Base-by-base conservation (phyloP, 2,113 vertebrate species). In the Lichenostomus cassidix region DNA sequence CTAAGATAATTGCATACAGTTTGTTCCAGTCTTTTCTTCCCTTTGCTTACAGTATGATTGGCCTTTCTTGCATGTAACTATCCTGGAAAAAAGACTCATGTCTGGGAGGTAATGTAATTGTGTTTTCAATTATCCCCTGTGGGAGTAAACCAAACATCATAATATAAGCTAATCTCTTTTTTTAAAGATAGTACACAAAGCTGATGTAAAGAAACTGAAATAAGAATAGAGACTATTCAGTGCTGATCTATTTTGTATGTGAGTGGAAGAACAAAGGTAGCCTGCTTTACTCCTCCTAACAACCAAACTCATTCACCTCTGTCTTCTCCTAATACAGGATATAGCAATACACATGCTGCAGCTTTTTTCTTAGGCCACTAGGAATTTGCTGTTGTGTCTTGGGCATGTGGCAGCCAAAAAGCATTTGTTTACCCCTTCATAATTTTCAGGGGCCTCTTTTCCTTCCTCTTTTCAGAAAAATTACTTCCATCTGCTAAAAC, bases 111-210 rank as follows among this genome's bases (percentile, higher is more conserved):
- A 84, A 62, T 59, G 41, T 65, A 84, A 89, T 33, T 77, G 73
- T 90, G 86, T 68, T 96, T 96, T 93, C 58, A 84, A 16, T 94
- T 94, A 93, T 53, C 52, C 49, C 60, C 44, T 22, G 46, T 58
- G 62, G 35, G 68, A 70, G 52, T 75, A 86, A 94, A 85, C 82
- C 52, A 91, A 90, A 47, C 74, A 89, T 69, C 84, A 42, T 71
- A 24, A 47, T 52, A 64, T 2, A 64, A 47, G 22, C 23, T 75
- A 23, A 53, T 31, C 19, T 27, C 16, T 33, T 52, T 24, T 71
- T 88, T 60, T 77, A 31, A 60, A 78, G 56, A 29, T 74, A 79
- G 44, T 73, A 31, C 33, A 84, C 59, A 85, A 49, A 89, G 53
- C 39, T 92, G 42, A 67, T 41, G 65, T 68, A 71, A 87, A 95